Conservation (phyloP, 2,888 invertebrate genomes). For the Dysmachus trigonus region DNA sequence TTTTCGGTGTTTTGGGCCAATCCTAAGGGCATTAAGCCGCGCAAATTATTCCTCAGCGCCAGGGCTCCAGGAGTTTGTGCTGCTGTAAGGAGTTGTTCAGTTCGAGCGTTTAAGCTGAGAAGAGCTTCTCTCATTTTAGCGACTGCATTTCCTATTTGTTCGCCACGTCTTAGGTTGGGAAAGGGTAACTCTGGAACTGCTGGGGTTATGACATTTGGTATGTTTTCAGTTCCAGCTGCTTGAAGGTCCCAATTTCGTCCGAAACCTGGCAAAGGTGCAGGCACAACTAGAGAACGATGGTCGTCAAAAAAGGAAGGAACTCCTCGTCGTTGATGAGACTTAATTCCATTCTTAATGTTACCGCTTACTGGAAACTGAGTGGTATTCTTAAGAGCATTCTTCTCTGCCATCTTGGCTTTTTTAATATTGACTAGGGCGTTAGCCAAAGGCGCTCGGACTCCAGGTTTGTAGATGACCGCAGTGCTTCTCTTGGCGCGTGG, state of each 20-base stretch:
- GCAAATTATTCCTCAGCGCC: neutral
- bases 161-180: neutral
- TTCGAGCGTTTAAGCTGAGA: neutral
- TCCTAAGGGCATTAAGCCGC: neutral
- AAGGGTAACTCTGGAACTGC: neutral
- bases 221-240: conserved; percentile 2
- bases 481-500: conserved; percentile 56
- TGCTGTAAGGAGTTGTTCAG: conserved; percentile 1
- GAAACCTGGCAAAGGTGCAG: neutral
- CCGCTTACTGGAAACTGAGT: neutral
- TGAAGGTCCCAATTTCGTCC: neutral
- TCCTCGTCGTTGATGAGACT: conserved; percentile 2
- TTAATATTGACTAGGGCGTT: conserved; percentile 14
- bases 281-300: neutral
- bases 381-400: neutral
- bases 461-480: conserved; percentile 60
- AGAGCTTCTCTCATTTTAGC: conserved; percentile 24
- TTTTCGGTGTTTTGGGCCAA: neutral
- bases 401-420: conserved; percentile 16
- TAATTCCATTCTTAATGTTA: neutral
- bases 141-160: conserved; percentile 17
- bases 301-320: conserved; percentile 3
- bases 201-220: neutral
- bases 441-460: neutral
- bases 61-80: neutral